Evolutionary conservation across 2,113 vertebrate species (phyloP), one percentile per base, ranked within the genome.

Genomic region (Cheirogaleus medius): DNA sequence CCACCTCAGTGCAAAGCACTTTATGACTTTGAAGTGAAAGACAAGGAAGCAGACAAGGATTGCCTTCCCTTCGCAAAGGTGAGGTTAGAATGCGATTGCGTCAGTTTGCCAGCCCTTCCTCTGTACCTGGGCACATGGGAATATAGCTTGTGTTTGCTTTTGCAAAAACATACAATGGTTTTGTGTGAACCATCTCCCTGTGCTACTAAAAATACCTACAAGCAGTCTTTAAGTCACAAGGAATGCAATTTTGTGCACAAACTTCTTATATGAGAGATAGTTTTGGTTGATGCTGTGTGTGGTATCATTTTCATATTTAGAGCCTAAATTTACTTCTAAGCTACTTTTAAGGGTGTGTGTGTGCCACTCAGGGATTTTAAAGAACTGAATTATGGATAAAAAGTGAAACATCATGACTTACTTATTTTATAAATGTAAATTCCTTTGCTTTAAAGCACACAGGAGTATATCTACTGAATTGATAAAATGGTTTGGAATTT

Each of bases 31-130:
- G 99, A 99, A 99, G 99, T 99, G 58, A 99, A 99, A 99, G 99
- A 99, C 98, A 99, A 99, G 98, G 99, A 99, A 99, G 99, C 99
- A 0, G 99, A 99, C 98, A 99, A 99, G 98, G 99, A 99, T 98
- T 99, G 99, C 98, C 99, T 99, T 82, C 99, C 99, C 0, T 99
- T 99, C 98, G 99, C 99, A 95, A 99, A 99, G 99, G 99, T 99
- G 98, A 99, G 97, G 27, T 92, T 34, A 34, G 91, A 56, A 6
- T 25, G 32, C 25, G 8, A 1, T 44, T 11, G 23, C 32, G 68
- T 83, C 56, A 6, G 1, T 42, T 52, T 23, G 21, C 47, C n/a
- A 17, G 1, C 14, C 60, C 9, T 39, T 68, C 39, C 37, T 47
- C 17, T 63, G 25, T 18, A 27, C 58, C 34, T 54, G 25, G 13